Evolutionary conservation across 2,797 vertebrate genomes (phyloP), one percentile per base, ranked within the genome.

Genomic region (Coccyzus lansbergi): DNA sequence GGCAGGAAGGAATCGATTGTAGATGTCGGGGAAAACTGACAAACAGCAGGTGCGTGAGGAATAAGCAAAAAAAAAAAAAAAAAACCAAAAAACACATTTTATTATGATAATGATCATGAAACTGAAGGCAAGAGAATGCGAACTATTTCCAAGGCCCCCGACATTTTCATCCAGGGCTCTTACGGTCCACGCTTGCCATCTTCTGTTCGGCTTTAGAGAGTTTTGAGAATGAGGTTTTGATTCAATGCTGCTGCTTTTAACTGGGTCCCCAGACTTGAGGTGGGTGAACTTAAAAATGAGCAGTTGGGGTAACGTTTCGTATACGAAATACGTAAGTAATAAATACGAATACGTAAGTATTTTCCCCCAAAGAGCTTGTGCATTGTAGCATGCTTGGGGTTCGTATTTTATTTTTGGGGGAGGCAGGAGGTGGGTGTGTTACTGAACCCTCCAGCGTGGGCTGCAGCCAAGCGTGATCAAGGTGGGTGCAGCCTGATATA

Each of bases 61-160:
- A 86, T 85, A 94, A 91, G 86, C 64, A 95, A 88, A 92, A 88
- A n/a, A n/a, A n/a, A n/a, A n/a, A n/a, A n/a, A n/a, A n/a, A n/a
- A n/a, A n/a, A n/a, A n/a, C n/a, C n/a, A n/a, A n/a, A n/a, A n/a
- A n/a, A n/a, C n/a, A 44, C 68, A 87, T 90, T 88, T 93, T 86
- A 77, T 85, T 87, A 19, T 75, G 93, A 94, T 96, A 95, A 95
- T 83, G 93, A 95, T 96, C 95, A 83, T 95, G 95, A 95, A 96
- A 95, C 86, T 78, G 64, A 95, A 96, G 86, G 86, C 92, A 84
- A 55, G 94, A 68, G 93, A 95, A 96, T 96, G 93, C 65, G 51
- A 96, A 20, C 78, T 92, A 94, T 96, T 96, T 92, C 60, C 55
- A 78, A 84, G 83, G 78, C 92, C 90, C 71, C 88, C 93, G 86